Evolutionary conservation across 1,140 invertebrate genomes (phyloP).

Genomic region (Spodoptera litura): DNA sequence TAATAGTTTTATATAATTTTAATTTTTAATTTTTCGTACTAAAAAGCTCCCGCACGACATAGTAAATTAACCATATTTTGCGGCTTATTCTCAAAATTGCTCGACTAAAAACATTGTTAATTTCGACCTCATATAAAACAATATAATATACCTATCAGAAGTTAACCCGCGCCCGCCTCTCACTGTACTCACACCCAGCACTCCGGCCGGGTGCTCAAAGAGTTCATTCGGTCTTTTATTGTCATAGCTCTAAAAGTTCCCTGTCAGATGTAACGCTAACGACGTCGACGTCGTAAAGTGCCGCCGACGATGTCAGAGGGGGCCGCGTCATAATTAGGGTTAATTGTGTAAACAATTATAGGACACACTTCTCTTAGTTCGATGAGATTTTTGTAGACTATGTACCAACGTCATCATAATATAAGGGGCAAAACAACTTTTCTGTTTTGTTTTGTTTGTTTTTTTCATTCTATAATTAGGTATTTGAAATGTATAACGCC

Average conservation of each 20-base stretch:
- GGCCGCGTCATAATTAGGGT: conserved; percentile 59
- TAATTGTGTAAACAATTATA: conserved; percentile 66
- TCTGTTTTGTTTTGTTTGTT: too few species aligned
- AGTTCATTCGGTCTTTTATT: conserved; percentile 58
- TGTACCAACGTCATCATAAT: background rate
- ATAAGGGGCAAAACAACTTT: too few species aligned
- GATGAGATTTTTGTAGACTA: conserved; percentile 2
- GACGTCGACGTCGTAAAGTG: conserved; percentile 64
- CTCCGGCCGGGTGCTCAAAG: conserved; percentile 43
- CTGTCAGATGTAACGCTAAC: conserved; percentile 62
- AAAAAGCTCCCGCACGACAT: too few species aligned
- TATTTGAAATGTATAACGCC: too few species aligned
- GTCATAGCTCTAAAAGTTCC: conserved; percentile 48
- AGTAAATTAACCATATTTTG: too few species aligned
- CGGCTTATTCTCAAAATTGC: too few species aligned
- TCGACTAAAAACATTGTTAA: too few species aligned
- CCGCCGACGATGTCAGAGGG: conserved; percentile 50
- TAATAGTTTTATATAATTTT: too few species aligned
- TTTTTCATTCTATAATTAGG: too few species aligned
- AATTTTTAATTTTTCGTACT: too few species aligned
- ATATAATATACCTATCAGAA: background rate
- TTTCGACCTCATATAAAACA: background rate
- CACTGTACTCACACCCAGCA: background rate
- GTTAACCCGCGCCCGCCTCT: conserved; percentile 5
- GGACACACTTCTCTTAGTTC: conserved; percentile 29